A percentile compares a stretch with the other conserved stretches of the same genome.
Evolutionary conservation across 2,888 invertebrate species (phyloP).

Genomic region (Congeria kusceri): DNA sequence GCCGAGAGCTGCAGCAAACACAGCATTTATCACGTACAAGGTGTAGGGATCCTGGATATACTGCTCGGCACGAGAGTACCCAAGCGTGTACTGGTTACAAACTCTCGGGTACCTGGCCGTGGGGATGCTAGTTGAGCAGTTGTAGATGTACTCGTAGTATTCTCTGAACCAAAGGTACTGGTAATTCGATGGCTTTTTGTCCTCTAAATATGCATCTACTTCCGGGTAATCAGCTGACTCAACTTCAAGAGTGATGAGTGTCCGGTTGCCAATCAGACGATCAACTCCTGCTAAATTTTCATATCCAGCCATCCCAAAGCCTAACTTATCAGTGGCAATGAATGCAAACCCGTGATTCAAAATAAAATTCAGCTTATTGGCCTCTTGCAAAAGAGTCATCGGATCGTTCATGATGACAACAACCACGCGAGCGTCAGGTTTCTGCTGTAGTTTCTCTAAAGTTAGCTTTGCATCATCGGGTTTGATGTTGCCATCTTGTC

Average conservation of each 20-base stretch:
- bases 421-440: slow-evolving; percentile 72
- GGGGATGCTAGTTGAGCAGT: slow-evolving; percentile 69
- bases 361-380: slow-evolving; percentile 47
- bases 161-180: slow-evolving; percentile 85
- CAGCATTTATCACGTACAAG: slow-evolving; percentile 83
- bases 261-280: slow-evolving; percentile 40
- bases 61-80: slow-evolving; percentile 71
- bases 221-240: slow-evolving; percentile 82
- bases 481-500: slow-evolving; percentile 63
- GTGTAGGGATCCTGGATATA: slow-evolving; percentile 82
- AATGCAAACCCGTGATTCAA: slow-evolving; percentile 69
- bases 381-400: slow-evolving; percentile 71
- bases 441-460: slow-evolving; percentile 55
- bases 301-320: slow-evolving; percentile 68
- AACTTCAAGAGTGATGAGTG: slow-evolving; percentile 77
- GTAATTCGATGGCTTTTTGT: slow-evolving; percentile 77
- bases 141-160: slow-evolving; percentile 84
- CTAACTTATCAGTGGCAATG: slow-evolving; percentile 82
- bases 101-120: slow-evolving; percentile 28
- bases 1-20: slow-evolving; percentile 80
- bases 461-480: slow-evolving; percentile 64
- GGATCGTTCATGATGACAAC: slow-evolving; percentile 78
- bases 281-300: slow-evolving; percentile 67
- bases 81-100: slow-evolving; percentile 60
- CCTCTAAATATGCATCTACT: slow-evolving; percentile 80